Base-by-base conservation (phyloP, 2,888 invertebrate species). In the Caenorhabditis wallacei region DNA sequence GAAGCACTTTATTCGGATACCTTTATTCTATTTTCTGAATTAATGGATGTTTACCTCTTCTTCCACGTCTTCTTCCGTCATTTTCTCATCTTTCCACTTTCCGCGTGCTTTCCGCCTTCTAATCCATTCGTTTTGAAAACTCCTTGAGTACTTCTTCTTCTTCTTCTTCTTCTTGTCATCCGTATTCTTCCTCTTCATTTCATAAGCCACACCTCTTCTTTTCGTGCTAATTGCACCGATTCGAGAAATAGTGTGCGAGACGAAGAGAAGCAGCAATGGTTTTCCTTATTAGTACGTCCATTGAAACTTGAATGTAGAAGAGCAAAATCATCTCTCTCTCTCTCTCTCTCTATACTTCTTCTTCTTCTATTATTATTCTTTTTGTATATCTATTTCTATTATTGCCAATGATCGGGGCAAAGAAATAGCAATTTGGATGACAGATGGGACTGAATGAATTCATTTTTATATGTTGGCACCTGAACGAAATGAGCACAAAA, bases 231-330 rank as follows among this genome's bases (percentile, higher is more conserved):
- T 75, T 75, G 75, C 66, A 54, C 61, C 46, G 59, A 69, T 68
- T 37, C 68, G 10, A 20, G 13, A 61, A 20, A 72, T 11, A 72
- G 63, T 54, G 63, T 46, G 51, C 48, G 26, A 30, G 63, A 30
- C 37, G 72, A 53, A 63, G 72, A 72, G 53, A 53, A 61, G 72
- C 72, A 63, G 72, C n/a, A 10, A 43, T 8, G 16, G 72, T 63
- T 59, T 48, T 59, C 37, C 72, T 74, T 64, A 74, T 64, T 74
- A 74, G 74, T 56, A 74, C 72, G 61, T 72, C 54, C 72, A 72
- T 72, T 53, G 61, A 72, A 72, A 63, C 48, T 35, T 48, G 40
- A 13, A 24, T 40, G 63, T 54, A 37, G 24, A 35, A 22, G 35
- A 22, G 57, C 48, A 61, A 20, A 48, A 64, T 64, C 64, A 51